phyloP scores from a whole-genome alignment of 2,113 vertebrate genomes.

The Pangasianodon hypophthalmus region DNA sequence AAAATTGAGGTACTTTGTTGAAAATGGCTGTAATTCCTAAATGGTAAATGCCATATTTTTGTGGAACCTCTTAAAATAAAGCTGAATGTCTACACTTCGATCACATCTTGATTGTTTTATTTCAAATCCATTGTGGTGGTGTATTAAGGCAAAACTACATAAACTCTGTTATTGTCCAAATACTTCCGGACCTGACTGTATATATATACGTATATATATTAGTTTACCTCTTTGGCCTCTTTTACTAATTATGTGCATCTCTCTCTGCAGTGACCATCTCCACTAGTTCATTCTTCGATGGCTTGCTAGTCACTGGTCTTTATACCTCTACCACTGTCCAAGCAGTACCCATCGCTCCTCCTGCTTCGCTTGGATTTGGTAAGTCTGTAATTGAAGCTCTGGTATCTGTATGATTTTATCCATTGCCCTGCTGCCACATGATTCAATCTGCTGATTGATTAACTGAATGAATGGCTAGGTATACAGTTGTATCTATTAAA shows the following conservation, averaged over 20 bases:
- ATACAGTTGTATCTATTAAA: not conserved
- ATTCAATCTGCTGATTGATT: not conserved
- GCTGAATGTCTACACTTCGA: too few relatives aligned
- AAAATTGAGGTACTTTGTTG: too few relatives aligned
- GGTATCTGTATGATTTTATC: conserved; percentile 32
- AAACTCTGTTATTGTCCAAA: too few relatives aligned
- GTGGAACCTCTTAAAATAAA: too few relatives aligned
- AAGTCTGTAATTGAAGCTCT: conserved; percentile 66
- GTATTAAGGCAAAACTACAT: too few relatives aligned
- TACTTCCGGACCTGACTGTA: too few relatives aligned
- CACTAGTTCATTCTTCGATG: conserved; percentile 94
- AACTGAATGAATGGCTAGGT: conserved; percentile 14
- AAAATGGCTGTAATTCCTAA: too few relatives aligned
- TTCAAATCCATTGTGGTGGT: too few relatives aligned
- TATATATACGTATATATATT: too few relatives aligned
- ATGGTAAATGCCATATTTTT: too few relatives aligned
- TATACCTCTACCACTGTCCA: conserved; percentile 95
- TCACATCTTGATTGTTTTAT: too few relatives aligned
- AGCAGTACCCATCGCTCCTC: conserved; percentile 87
- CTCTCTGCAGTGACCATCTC: conserved; percentile 89
- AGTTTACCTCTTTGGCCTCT: not conserved
- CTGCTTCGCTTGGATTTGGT: conserved; percentile 94
- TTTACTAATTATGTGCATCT: conserved; percentile 16
- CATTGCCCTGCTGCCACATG: conserved; percentile 58
- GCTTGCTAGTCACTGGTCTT: conserved; percentile 93